A percentile compares a stretch with the other conserved stretches of the same genome.
Evolutionary conservation across 2,888 invertebrate genomes (phyloP).

Genomic region (Drosophila recens): DNA sequence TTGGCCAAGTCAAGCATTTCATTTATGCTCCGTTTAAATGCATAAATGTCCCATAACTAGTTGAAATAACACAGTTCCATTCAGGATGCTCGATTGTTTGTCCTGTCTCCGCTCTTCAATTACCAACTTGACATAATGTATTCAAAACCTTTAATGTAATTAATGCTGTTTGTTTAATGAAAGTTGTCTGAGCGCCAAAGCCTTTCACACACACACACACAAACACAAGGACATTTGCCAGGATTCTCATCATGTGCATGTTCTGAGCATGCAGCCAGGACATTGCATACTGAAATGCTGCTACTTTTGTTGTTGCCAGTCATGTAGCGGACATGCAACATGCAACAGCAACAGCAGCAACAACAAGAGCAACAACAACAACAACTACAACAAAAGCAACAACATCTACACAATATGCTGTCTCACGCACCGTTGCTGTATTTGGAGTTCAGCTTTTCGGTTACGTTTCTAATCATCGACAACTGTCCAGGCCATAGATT

Average conservation of each 20-base stretch:
- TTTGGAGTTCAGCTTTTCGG: slow-evolving; percentile 23
- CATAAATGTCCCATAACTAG: slow-evolving; percentile 59
- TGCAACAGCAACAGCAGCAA: slow-evolving; percentile 40
- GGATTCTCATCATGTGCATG: slow-evolving; percentile 35
- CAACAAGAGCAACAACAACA: slow-evolving; percentile 31
- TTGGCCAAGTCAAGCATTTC: neutral
- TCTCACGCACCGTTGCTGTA: slow-evolving; percentile 51
- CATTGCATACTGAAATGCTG: slow-evolving; percentile 45
- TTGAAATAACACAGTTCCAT: slow-evolving; percentile 50
- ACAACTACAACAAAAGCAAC: slow-evolving; percentile 28
- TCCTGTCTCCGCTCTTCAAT: slow-evolving; percentile 36
- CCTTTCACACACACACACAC: slow-evolving; percentile 16
- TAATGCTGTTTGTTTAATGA: slow-evolving; percentile 80
- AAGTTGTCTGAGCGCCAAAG: slow-evolving; percentile 58
- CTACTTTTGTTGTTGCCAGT: slow-evolving; percentile 44
- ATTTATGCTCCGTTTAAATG: slow-evolving; percentile 13
- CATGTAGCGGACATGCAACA: slow-evolving; percentile 68
- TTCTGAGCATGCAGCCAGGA: slow-evolving; percentile 49
- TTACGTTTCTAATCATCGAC: slow-evolving; percentile 77
- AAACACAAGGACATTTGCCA: slow-evolving; percentile 4
- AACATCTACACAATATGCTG: slow-evolving; percentile 36
- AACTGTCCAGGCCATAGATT: slow-evolving; percentile 72
- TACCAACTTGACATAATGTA: slow-evolving; percentile 58
- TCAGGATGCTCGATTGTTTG: slow-evolving; percentile 12
- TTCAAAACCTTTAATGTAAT: slow-evolving; percentile 80